Percentiles rank a stretch among this genome's conserved stretches.
Conservation (phyloP, 2,113 vertebrate genomes). For the Salvelinus fontinalis region DNA sequence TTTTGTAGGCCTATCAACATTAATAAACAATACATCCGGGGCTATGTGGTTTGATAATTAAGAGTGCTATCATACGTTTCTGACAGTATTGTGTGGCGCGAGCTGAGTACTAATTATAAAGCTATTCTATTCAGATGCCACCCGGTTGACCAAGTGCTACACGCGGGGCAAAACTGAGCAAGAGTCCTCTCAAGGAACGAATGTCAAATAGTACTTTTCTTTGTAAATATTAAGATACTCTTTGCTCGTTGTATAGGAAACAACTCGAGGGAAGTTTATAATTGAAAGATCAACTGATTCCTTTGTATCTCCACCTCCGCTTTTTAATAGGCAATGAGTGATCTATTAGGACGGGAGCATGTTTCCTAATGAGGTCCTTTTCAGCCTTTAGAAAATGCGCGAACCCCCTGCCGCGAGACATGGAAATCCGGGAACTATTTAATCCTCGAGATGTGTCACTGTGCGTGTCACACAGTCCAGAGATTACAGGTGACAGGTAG, state of each 20-base stretch:
- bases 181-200: conserved; percentile 34
- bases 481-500: conserved; percentile 13
- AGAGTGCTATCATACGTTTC: conserved; percentile 57
- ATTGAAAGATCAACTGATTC: conserved; percentile 66
- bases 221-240: conserved; percentile 66
- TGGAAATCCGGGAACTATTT: conserved; percentile 66
- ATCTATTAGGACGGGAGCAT: conserved; percentile 56
- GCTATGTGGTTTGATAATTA: not conserved
- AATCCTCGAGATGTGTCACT: conserved; percentile 54
- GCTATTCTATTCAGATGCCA: conserved; percentile 51
- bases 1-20: not conserved
- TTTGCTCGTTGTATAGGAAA: conserved; percentile 25
- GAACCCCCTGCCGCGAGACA: conserved; percentile 41
- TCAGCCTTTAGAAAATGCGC: conserved; percentile 55
- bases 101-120: conserved; percentile 41
- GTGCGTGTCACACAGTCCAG: conserved; percentile 30
- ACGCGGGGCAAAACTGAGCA: no score
- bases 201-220: conserved; percentile 24
- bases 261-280: conserved; percentile 67
- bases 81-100: conserved; percentile 62
- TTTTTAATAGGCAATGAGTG: conserved; percentile 61
- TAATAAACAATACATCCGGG: not conserved
- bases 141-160: conserved; percentile 25
- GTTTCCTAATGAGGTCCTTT: conserved; percentile 66
- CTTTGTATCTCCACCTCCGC: conserved; percentile 51